Evolutionary conservation across 92 coral and sea anemone genomes (phyloP).

Genomic region (Micromussa lordhowensis): DNA sequence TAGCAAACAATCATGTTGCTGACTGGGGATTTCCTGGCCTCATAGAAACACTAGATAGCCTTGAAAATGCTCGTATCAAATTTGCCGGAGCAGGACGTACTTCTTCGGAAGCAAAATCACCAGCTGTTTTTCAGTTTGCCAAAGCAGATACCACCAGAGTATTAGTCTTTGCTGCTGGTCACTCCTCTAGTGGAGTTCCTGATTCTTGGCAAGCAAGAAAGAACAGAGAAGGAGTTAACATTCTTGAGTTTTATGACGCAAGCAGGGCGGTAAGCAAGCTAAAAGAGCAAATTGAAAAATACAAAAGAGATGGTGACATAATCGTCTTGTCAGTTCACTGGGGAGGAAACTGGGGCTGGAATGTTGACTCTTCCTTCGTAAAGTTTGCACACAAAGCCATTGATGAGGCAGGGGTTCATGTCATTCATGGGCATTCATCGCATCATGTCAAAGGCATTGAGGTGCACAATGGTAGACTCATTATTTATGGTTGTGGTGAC

Average conservation of each 20-base stretch:
- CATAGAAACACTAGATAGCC: slow-evolving; percentile 69
- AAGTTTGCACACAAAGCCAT: slow-evolving; percentile 89
- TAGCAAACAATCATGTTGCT: slow-evolving; percentile 84
- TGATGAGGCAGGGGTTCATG: slow-evolving; percentile 77
- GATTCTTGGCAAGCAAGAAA: slow-evolving; percentile 75
- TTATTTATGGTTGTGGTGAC: slow-evolving; percentile 92
- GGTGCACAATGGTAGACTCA: slow-evolving; percentile 74
- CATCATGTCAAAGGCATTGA: slow-evolving; percentile 91
- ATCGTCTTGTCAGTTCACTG: slow-evolving; percentile 80
- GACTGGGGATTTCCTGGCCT: slow-evolving; percentile 92
- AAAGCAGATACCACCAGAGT: slow-evolving; percentile 68
- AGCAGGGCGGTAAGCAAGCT: slow-evolving; percentile 55
- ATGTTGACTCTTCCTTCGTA: slow-evolving; percentile 59
- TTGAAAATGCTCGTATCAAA: slow-evolving; percentile 60
- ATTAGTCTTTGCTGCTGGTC: slow-evolving; percentile 83
- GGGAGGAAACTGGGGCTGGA: slow-evolving; percentile 96
- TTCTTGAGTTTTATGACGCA: slow-evolving; percentile 65
- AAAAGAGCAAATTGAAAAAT: slow-evolving; percentile 47
- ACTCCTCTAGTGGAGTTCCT: slow-evolving; percentile 84
- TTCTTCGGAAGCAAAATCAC: slow-evolving; percentile 65
- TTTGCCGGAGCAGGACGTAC: slow-evolving; percentile 82
- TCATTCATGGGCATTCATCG: slow-evolving; percentile 90
- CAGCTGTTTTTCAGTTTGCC: slow-evolving; percentile 73
- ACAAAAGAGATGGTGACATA: slow-evolving; percentile 74
- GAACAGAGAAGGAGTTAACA: slow-evolving; percentile 73